Evolutionary conservation across 1,140 invertebrate species (phyloP), one percentile per base, ranked within the genome.

Genomic region (Drosophila erecta): DNA sequence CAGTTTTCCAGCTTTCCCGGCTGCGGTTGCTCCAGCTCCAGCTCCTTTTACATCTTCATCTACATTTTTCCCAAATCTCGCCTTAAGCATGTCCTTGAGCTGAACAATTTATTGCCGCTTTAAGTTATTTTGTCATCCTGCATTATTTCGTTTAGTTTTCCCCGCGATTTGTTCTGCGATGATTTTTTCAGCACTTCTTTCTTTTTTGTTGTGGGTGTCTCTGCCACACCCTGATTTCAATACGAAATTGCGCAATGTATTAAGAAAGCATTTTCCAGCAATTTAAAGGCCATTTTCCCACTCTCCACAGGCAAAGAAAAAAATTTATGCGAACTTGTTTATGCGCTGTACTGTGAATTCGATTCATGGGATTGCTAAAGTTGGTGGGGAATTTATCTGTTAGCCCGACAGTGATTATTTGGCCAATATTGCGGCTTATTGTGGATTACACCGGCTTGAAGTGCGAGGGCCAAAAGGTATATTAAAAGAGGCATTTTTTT

Each of bases 71-170:
- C 33, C 17, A 55, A 40, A 38, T 11, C n/a, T 41, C 37, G 67
- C 57, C 67, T 74, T 74, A 65, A 76, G 71, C 74, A 78, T 77
- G 76, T 78, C 76, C 76, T 78, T 78, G 76, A 78, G 74, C 74
- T 72, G 71, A 44, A 77, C 56, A 78, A 75, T 78, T 78, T 78
- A 78, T 78, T 38, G 74, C 54, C 55, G 59, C 76, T 77, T 78
- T 78, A 78, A 78, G 76, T 78, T 78, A 78, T 77, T 78, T 78
- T 77, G 76, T 78, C 76, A 77, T 78, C 22, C 69, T 78, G 74
- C 74, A 78, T 77, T 78, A 78, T 78, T 77, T 72, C 49, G 76
- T 78, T 78, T 71, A 71, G 56, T 77, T 71, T 43, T 61, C 20
- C 49, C 43, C 8, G 22, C 44, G 35, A 38, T 30, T 27, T 55